Conservation (phyloP, 2,888 invertebrate genomes). For the Trachelus tabidus region DNA sequence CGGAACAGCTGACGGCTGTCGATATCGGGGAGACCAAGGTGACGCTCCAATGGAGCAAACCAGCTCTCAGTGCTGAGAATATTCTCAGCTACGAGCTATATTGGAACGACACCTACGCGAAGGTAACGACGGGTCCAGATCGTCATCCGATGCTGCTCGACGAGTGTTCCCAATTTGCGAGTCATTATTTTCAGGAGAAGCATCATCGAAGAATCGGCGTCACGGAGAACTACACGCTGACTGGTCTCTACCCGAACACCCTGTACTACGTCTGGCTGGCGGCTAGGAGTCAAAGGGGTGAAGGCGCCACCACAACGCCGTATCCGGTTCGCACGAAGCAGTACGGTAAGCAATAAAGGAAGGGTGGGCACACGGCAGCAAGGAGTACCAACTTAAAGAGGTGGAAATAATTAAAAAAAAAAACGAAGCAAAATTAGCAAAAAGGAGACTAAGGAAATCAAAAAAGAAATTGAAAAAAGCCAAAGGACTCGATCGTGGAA, state of each 20-base stretch:
- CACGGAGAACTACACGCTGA: constrained; percentile 86
- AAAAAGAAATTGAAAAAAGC: not conserved
- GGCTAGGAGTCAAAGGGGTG: constrained; percentile 91
- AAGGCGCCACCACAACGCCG: constrained; percentile 94
- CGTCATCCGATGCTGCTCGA: not conserved
- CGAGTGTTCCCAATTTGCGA: not conserved
- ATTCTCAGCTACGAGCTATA: constrained; percentile 96
- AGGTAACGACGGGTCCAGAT: constrained; percentile 62
- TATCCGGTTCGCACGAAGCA: constrained; percentile 95
- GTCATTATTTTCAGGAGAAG: constrained; percentile 70
- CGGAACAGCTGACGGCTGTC: constrained; percentile 87
- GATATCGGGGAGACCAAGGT: constrained; percentile 92
- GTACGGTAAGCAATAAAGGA: constrained; percentile 85
- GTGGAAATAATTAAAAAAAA: not conserved
- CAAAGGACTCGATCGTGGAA: not conserved
- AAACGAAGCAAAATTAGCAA: not conserved
- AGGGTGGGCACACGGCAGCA: constrained; percentile 50
- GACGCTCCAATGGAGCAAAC: constrained; percentile 92
- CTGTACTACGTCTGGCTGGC: constrained; percentile 97
- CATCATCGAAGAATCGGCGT: constrained; percentile 87
- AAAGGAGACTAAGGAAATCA: not conserved
- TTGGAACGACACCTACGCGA: constrained; percentile 96
- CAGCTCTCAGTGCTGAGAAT: constrained; percentile 90
- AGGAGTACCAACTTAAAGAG: constrained; percentile 52
- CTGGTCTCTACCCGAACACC: constrained; percentile 94